Evolutionary conservation across 2,888 invertebrate species (phyloP).

Genomic region (Trimorus sp.): DNA sequence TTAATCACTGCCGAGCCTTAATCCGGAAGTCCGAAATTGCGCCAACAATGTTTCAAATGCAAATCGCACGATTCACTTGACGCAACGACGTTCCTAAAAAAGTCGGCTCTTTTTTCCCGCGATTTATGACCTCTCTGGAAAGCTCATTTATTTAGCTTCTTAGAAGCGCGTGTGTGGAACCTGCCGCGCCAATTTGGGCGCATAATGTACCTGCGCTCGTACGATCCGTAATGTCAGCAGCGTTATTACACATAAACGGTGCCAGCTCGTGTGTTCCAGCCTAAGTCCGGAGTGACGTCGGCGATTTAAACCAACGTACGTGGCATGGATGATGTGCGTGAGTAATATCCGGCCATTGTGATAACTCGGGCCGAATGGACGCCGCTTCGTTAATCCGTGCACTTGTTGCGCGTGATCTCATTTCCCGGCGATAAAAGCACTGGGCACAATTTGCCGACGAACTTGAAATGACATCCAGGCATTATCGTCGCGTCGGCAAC

Average conservation of each 20-base stretch:
- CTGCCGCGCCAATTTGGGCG: conserved; percentile 18
- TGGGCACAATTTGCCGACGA: no score
- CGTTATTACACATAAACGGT: conserved; percentile 52
- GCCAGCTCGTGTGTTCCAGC: conserved; percentile 41
- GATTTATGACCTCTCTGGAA: conserved; percentile 19
- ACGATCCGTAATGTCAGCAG: conserved; percentile 24
- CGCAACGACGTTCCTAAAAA: not conserved
- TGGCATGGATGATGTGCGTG: conserved; percentile 38
- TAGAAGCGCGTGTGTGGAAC: conserved; percentile 14
- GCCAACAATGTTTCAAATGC: conserved; percentile 10
- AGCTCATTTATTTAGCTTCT: conserved; percentile 15
- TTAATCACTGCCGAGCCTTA: no score
- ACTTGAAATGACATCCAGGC: no score
- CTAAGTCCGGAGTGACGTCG: conserved; percentile 44
- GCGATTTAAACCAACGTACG: conserved; percentile 40
- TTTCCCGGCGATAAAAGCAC: conserved; percentile 17
- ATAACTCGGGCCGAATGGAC: conserved; percentile 64
- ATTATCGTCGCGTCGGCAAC: no score
- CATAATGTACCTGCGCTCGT: conserved; percentile 33
- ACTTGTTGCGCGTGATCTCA: conserved; percentile 49
- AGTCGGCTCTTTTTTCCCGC: not conserved
- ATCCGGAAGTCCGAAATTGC: conserved; percentile 13
- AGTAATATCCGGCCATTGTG: conserved; percentile 66
- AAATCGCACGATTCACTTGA: conserved; percentile 11
- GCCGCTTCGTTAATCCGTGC: conserved; percentile 48